These are phyloP conservation scores for Sternarchorhynchus goeldii DNA, from an alignment of 2,797 vertebrate species.

Conservation along the genomic window DNA sequence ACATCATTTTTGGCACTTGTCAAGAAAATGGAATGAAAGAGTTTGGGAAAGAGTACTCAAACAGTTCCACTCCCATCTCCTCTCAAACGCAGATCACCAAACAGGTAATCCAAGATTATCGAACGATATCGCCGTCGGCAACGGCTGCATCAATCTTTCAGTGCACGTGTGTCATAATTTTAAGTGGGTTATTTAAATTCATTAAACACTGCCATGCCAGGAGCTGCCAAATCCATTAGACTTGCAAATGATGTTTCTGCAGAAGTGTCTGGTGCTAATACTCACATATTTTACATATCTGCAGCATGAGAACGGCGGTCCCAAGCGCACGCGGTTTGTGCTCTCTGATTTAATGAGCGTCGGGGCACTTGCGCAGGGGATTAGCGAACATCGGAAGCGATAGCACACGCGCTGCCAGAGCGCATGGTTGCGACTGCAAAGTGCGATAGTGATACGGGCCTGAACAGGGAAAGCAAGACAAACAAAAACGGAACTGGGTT, in stretches of 20 bases:
- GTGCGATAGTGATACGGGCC: too few relatives aligned
- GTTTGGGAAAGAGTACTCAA: neutral
- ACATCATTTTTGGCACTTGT: neutral
- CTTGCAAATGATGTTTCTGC: slow-evolving; percentile 63
- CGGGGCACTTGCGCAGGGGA: slow-evolving; percentile 18
- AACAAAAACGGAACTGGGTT: too few relatives aligned
- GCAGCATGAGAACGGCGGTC: slow-evolving; percentile 20
- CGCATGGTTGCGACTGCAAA: too few relatives aligned
- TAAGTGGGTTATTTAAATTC: slow-evolving; percentile 66
- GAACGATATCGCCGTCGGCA: slow-evolving; percentile 34
- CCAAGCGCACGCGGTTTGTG: slow-evolving; percentile 14
- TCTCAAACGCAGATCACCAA: slow-evolving; percentile 13
- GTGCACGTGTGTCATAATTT: slow-evolving; percentile 53
- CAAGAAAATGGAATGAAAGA: slow-evolving; percentile 16
- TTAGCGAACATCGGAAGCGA: slow-evolving; percentile 3
- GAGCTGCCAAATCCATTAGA: slow-evolving; percentile 57
- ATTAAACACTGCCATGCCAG: slow-evolving; percentile 55
- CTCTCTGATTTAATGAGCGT: slow-evolving; percentile 28
- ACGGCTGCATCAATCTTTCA: slow-evolving; percentile 55
- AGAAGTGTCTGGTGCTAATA: slow-evolving; percentile 50
- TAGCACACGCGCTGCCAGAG: too few relatives aligned
- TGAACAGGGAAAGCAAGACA: too few relatives aligned
- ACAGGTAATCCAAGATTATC: slow-evolving; percentile 28
- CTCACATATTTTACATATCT: slow-evolving; percentile 52
- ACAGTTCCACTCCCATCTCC: neutral